A percentile compares a stretch with the other conserved stretches of the same genome.
Conservation (phyloP, 2,797 vertebrate genomes). For the Melanotaenia boesemani region DNA sequence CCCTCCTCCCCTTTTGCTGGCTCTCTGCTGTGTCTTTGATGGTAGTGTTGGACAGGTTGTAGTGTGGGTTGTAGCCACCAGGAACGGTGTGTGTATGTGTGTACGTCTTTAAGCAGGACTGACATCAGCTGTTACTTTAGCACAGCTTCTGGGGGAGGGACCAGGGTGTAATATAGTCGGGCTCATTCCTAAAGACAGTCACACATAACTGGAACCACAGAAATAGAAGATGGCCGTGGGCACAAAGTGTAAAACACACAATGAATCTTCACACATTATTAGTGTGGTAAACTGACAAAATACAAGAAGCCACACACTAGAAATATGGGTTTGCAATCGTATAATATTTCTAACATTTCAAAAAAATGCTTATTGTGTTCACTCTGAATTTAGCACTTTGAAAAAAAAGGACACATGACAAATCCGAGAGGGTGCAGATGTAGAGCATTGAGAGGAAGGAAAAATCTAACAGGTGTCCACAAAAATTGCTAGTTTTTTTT, state of each 20-base stretch:
- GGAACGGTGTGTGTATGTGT: conserved; percentile 31
- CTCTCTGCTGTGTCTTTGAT: conserved; percentile 54
- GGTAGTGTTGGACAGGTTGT: conserved; percentile 55
- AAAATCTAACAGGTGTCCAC: neutral
- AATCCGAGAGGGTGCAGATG: neutral
- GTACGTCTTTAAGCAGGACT: conserved; percentile 72
- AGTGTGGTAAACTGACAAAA: neutral
- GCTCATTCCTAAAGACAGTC: conserved; percentile 78
- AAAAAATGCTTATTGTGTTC: neutral
- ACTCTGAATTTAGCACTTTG: neutral
- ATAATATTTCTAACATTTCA: neutral
- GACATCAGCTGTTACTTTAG: conserved; percentile 75
- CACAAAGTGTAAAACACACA: conserved; percentile 56
- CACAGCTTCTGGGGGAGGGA: conserved; percentile 74
- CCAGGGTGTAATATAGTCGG: conserved; percentile 78
- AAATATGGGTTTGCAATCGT: neutral
- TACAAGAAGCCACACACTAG: neutral
- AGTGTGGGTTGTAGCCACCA: conserved; percentile 20
- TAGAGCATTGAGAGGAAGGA: neutral
- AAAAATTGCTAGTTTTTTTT: neutral
- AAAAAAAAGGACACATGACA: neutral
- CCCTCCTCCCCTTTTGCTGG: conserved; percentile 54
- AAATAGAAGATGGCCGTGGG: conserved; percentile 75
- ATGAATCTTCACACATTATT: conserved; percentile 9
- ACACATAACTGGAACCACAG: conserved; percentile 79